Conservation (phyloP, 2,113 vertebrate genomes). For the Triplophysa siluroides region DNA sequence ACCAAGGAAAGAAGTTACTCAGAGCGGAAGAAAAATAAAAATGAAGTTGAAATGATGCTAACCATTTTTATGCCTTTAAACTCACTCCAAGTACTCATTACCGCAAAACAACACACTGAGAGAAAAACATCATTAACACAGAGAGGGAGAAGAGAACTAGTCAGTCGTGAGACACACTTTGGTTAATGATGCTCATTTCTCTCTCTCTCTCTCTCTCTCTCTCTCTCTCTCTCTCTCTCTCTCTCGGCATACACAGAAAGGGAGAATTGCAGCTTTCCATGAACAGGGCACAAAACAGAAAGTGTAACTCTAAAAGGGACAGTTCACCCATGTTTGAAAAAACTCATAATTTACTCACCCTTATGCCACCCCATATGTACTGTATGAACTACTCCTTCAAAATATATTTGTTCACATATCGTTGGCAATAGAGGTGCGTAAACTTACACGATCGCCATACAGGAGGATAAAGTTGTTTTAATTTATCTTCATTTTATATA, state of each 20-base stretch:
- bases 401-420: no score
- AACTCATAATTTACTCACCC: no score
- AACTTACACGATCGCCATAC: no score
- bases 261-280: no score
- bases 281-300: not conserved
- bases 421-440: no score
- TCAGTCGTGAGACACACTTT: conserved; percentile 14
- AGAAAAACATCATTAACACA: conserved; percentile 23
- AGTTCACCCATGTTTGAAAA: no score
- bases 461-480: no score
- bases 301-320: not conserved
- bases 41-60: conserved; percentile 28
- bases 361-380: no score
- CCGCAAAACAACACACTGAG: conserved; percentile 16
- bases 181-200: not conserved
- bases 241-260: not conserved
- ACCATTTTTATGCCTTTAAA: conserved; percentile 41
- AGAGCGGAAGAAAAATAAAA: conserved; percentile 6
- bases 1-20: not conserved
- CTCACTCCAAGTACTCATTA: conserved; percentile 38
- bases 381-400: no score
- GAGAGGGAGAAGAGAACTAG: not conserved
- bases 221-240: not conserved
- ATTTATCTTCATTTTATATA: no score
- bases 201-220: not conserved